Evolutionary conservation across 1,140 invertebrate species (phyloP).

Genomic region (Penaeus vannamei): DNA sequence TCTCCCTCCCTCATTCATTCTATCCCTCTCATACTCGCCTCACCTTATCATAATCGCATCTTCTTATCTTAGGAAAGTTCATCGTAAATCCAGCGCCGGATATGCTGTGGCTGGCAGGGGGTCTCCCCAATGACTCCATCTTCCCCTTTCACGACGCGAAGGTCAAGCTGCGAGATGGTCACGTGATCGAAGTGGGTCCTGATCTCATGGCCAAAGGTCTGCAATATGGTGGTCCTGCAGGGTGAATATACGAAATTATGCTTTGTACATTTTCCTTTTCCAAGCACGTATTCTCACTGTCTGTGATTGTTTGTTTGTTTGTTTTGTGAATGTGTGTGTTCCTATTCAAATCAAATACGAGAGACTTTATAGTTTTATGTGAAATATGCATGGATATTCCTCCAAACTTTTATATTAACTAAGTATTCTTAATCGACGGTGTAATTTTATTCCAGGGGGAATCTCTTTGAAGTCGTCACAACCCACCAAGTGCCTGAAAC

Average conservation of each 20-base stretch:
- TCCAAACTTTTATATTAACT: too few species aligned
- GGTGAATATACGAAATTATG: neutral
- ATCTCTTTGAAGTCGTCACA: too few species aligned
- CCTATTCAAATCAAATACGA: neutral
- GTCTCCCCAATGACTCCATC: conserved; percentile 83
- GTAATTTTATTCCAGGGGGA: too few species aligned
- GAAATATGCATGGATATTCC: neutral
- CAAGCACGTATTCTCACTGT: too few species aligned
- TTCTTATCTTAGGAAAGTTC: too few species aligned
- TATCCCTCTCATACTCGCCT: too few species aligned
- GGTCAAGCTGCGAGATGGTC: conserved; percentile 77
- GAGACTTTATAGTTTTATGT: neutral
- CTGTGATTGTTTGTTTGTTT: neutral
- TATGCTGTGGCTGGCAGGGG: conserved; percentile 77
- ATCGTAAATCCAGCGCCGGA: neutral
- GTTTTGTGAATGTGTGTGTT: neutral
- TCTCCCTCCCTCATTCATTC: too few species aligned
- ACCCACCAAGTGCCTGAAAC: too few species aligned
- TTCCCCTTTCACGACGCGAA: conserved; percentile 81
- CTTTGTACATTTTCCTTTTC: too few species aligned
- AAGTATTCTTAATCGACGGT: too few species aligned
- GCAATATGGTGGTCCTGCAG: neutral
- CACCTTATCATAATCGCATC: too few species aligned
- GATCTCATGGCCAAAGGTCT: neutral
- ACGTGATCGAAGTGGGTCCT: neutral